A percentile compares a stretch with the other conserved stretches of the same genome.
phyloP scores from a whole-genome alignment of 2,113 vertebrate genomes.

The Tachuris rubrigastra region DNA sequence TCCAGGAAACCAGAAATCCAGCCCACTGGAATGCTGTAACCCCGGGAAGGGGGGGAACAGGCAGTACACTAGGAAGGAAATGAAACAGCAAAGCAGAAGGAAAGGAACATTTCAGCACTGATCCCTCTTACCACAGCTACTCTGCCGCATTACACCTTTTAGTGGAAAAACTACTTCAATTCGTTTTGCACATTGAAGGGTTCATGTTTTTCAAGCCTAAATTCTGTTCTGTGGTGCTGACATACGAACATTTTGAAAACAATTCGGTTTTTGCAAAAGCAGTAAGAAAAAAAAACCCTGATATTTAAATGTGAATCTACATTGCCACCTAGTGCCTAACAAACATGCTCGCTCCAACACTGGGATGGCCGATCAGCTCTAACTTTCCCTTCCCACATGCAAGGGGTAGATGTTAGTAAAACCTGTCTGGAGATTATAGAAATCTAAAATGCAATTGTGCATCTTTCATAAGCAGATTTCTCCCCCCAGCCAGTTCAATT shows the following conservation, averaged over 20 bases:
- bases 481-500: background rate
- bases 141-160: background rate
- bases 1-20: slow-evolving; percentile 62
- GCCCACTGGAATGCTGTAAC: slow-evolving; percentile 44
- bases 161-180: background rate
- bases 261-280: background rate
- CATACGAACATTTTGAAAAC: background rate
- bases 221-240: slow-evolving; percentile 38
- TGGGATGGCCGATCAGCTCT: background rate
- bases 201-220: background rate
- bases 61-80: slow-evolving; percentile 40
- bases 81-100: slow-evolving; percentile 25
- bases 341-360: background rate
- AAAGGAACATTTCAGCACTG: slow-evolving; percentile 5
- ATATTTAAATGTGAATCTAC: background rate
- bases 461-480: background rate
- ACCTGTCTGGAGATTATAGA: background rate
- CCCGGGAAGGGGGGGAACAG: background rate
- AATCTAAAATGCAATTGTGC: background rate
- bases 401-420: background rate
- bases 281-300: background rate
- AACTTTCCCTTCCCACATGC: background rate
- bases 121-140: background rate
- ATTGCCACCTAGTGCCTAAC: slow-evolving; percentile 68
- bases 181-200: background rate